phyloP scores from a whole-genome alignment of 2,113 vertebrate genomes.

The Gracilinanus agilis region DNA sequence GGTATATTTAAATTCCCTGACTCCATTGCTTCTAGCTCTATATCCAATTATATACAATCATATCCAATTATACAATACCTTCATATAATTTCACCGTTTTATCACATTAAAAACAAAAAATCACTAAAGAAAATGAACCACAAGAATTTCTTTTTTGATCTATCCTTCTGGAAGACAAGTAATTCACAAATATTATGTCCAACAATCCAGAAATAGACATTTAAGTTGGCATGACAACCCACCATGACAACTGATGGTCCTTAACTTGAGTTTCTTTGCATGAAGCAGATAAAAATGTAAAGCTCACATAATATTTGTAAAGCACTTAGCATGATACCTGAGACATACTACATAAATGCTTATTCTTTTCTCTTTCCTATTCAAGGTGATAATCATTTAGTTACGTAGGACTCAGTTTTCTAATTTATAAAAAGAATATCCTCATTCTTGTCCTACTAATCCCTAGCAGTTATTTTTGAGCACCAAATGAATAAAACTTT shows the following conservation, averaged over 20 bases:
- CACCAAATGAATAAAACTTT: background rate
- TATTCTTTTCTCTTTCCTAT: background rate
- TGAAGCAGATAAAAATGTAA: background rate
- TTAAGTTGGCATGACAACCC: background rate
- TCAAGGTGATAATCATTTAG: background rate
- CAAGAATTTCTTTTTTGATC: background rate
- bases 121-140: background rate
- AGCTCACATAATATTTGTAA: background rate
- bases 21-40: background rate
- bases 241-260: background rate
- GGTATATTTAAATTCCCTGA: background rate
- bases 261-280: background rate
- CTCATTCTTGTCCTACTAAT: background rate
- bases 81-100: background rate
- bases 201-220: background rate
- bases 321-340: background rate
- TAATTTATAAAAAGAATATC: background rate
- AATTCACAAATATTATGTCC: background rate
- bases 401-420: background rate
- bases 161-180: background rate
- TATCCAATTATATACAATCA: background rate
- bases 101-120: background rate
- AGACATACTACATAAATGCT: background rate
- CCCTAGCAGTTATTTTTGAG: background rate
- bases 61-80: background rate